Conservation (phyloP, 37 sponge, comb jelly and placozoan species). For the Mnemiopsis leidyi region DNA sequence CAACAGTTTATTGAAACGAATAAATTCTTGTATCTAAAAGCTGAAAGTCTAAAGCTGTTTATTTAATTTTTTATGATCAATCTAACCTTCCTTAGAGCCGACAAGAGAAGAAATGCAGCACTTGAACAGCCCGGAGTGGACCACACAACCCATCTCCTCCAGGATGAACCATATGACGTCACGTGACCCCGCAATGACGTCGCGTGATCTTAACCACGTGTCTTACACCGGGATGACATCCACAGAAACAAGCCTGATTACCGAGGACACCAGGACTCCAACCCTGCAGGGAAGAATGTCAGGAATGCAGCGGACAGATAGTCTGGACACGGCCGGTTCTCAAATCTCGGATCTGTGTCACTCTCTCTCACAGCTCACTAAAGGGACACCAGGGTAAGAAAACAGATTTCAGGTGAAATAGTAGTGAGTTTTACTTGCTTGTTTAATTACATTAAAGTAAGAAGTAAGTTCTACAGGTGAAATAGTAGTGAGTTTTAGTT, state of each 20-base stretch:
- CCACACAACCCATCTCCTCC: background rate
- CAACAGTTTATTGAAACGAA: too few species aligned
- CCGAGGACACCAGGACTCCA: background rate
- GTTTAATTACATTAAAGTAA: too few species aligned
- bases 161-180: background rate
- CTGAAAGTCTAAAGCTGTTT: too few species aligned
- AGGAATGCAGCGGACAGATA: conserved; percentile 26
- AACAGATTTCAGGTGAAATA: too few species aligned
- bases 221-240: background rate
- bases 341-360: conserved; percentile 39
- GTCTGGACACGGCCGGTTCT: background rate
- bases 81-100: background rate
- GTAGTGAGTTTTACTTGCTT: too few species aligned
- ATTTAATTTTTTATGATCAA: too few species aligned
- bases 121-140: background rate
- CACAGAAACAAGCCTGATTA: background rate
- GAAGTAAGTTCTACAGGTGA: too few species aligned
- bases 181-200: background rate
- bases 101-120: background rate
- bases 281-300: background rate
- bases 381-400: background rate
- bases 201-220: background rate
- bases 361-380: conserved; percentile 17
- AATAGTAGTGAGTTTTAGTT: too few species aligned
- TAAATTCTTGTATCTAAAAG: too few species aligned